phyloP scores from a whole-genome alignment of 2,113 vertebrate species.

The Polypterus bichir region DNA sequence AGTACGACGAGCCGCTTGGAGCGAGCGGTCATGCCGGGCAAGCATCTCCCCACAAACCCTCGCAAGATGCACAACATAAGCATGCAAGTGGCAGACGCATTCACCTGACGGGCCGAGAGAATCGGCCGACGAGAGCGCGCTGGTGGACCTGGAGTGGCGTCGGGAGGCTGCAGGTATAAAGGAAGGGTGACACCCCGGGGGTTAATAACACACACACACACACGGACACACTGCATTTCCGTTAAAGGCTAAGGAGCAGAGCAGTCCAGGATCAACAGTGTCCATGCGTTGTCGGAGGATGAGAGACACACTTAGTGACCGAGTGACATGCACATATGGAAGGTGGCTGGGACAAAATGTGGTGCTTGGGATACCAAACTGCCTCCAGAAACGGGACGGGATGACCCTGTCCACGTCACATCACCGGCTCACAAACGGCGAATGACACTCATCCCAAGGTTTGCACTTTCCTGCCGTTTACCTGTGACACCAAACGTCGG shows the following conservation, averaged over 20 bases:
- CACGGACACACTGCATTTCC: not conserved
- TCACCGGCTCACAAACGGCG: too few relatives aligned
- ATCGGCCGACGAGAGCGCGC: constrained; percentile 91
- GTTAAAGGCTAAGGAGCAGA: not conserved
- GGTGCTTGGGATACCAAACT: too few relatives aligned
- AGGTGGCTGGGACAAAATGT: too few relatives aligned
- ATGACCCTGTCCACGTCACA: too few relatives aligned
- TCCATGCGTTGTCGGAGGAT: not conserved
- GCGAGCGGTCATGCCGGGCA: too few relatives aligned
- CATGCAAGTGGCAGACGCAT: constrained; percentile 71
- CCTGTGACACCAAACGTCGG: too few relatives aligned
- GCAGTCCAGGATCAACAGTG: not conserved
- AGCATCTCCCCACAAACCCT: too few relatives aligned
- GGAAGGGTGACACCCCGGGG: constrained; percentile 69
- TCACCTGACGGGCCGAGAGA: constrained; percentile 98
- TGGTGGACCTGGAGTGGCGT: constrained; percentile 98
- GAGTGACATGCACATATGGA: not conserved
- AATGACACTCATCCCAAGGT: too few relatives aligned
- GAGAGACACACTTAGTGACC: not conserved
- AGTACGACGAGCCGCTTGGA: too few relatives aligned
- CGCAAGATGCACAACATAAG: constrained; percentile 33
- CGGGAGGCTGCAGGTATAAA: constrained; percentile 89
- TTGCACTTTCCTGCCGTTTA: too few relatives aligned
- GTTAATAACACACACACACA: constrained; percentile 45
- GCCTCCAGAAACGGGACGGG: too few relatives aligned